Evolutionary conservation across 64 coral and sea anemone species (phyloP), one percentile per base, ranked within the genome.

Genomic region (Pocillopora verrucosa): DNA sequence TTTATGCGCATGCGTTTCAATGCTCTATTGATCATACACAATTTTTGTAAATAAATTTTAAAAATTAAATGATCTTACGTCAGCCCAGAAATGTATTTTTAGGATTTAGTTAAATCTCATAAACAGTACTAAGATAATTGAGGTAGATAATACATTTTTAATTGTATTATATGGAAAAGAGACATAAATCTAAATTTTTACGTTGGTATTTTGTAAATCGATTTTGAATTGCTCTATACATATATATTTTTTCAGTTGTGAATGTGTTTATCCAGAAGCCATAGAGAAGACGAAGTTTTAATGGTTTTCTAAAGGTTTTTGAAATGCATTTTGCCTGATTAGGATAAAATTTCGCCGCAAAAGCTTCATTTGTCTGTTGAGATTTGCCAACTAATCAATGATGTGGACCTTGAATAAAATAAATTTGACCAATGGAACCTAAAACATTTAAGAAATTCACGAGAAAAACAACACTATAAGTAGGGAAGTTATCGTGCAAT

Each of bases 111-210:
- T 70, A 24, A 70, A 70, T 70, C 20, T 22, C 17, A 67, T 67
- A 2, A 68, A 30, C 30, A 30, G 30, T 30, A 30, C 30, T 30
- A 30, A 30, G 30, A 30, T 10, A 58, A 57, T 63, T 13, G 64
- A 51, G 36, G 36, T 51, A 70, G 36, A 69, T 65, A 69, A 84
- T 10, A 70, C 67, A 51, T 69, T 84, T 13, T 17, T 35, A 83
- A 41, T 64, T 83, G 25, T 63, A 83, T 83, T 83, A 65, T 83
- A 30, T 65, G 61, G 67, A 13, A 38, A 35, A 65, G 45, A 83
- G 41, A 65, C 63, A 67, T 38, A 56, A 61, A 65, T 38, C 17
- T 9, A 76, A 41, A 38, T 45, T 76, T 16, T 41, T 5, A 17
- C 37, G 36, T 13, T 51, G 38, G 16, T 19, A 19, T 70, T 15